Evolutionary conservation across 1,140 invertebrate species (phyloP).

Genomic region (Drosophila arawakana): DNA sequence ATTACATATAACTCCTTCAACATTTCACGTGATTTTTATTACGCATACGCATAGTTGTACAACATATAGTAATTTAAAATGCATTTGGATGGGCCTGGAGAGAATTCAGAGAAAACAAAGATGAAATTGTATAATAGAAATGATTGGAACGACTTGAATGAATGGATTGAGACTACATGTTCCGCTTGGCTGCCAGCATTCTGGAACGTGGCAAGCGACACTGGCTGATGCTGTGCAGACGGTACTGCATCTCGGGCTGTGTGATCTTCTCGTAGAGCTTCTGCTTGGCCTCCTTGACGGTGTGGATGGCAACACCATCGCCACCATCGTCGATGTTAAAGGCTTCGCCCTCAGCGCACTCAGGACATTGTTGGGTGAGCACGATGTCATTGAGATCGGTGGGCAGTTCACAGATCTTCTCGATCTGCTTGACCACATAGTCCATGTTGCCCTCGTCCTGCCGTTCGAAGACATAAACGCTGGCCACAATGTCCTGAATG

Average conservation of each 20-base stretch:
- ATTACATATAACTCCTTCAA: no score
- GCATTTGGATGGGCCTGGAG: slow-evolving; percentile 7
- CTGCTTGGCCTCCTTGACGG: slow-evolving; percentile 63
- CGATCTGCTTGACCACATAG: slow-evolving; percentile 70
- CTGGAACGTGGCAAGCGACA: slow-evolving; percentile 71
- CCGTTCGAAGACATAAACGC: slow-evolving; percentile 67
- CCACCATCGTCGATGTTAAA: slow-evolving; percentile 76
- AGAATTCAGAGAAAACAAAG: neutral
- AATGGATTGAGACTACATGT: slow-evolving; percentile 41
- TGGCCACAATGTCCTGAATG: slow-evolving; percentile 64
- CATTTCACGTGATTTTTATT: neutral
- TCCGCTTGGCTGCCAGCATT: slow-evolving; percentile 65
- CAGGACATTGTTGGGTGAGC: slow-evolving; percentile 75
- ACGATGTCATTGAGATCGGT: slow-evolving; percentile 76
- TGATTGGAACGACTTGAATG: no score
- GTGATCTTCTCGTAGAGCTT: slow-evolving; percentile 76
- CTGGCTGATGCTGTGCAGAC: slow-evolving; percentile 74
- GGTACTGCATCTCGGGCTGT: slow-evolving; percentile 79
- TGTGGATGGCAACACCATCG: slow-evolving; percentile 66
- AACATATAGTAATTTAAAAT: neutral
- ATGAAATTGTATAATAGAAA: neutral
- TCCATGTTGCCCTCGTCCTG: slow-evolving; percentile 51
- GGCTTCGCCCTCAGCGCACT: slow-evolving; percentile 78
- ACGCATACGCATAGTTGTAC: slow-evolving; percentile 5
- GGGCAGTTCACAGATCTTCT: slow-evolving; percentile 68